These are phyloP conservation scores for Nannoperca obscura DNA, from an alignment of 2,797 vertebrate species.

Conservation along the genomic window DNA sequence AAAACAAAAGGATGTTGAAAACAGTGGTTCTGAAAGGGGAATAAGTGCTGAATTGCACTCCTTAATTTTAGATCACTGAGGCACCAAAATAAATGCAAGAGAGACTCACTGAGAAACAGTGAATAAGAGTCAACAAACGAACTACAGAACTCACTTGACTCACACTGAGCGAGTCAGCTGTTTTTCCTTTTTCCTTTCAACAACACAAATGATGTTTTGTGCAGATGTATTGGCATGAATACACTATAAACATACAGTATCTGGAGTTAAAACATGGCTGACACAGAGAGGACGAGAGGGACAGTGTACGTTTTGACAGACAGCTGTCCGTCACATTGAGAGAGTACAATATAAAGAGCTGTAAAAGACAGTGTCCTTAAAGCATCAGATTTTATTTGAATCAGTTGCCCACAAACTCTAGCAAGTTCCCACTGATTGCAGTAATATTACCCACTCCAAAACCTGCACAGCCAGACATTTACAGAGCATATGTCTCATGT, in stretches of 20 bases:
- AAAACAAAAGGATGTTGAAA: slow-evolving; percentile 17
- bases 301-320: not conserved
- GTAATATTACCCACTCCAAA: not conserved
- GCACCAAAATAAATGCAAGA: slow-evolving; percentile 32
- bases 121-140: slow-evolving; percentile 1
- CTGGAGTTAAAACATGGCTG: not conserved
- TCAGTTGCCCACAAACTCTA: not conserved
- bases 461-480: not conserved
- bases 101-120: not conserved
- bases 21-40: not conserved
- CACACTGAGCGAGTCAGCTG: not conserved
- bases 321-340: not conserved
- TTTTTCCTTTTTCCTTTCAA: slow-evolving; percentile 8
- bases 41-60: slow-evolving; percentile 27
- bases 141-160: slow-evolving; percentile 11
- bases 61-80: slow-evolving; percentile 35
- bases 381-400: not conserved
- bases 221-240: not conserved
- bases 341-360: not conserved
- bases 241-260: not conserved
- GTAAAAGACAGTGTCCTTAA: not conserved
- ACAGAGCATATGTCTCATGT: slow-evolving; percentile 11
- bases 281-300: not conserved
- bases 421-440: not conserved
- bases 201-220: not conserved